phyloP scores from a whole-genome alignment of 2,888 invertebrate genomes.

The Netelia fuscicornis region DNA sequence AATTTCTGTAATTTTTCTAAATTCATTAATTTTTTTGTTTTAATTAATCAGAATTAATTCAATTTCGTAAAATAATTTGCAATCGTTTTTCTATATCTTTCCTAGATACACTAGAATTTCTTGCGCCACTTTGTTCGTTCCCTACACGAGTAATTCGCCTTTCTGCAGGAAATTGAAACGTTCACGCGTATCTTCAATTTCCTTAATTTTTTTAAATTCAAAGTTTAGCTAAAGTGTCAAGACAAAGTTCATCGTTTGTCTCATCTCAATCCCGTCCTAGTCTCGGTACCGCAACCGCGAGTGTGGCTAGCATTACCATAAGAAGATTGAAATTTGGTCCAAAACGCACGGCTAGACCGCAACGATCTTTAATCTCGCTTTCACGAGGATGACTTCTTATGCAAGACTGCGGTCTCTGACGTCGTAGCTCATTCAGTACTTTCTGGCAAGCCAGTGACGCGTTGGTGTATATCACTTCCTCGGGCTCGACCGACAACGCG shows the following conservation, averaged over 20 bases:
- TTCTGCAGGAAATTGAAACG: too few species aligned
- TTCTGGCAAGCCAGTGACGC: slow-evolving; percentile 88
- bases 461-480: slow-evolving; percentile 85
- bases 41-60: not conserved
- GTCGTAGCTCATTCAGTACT: slow-evolving; percentile 86
- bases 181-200: not conserved
- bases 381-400: slow-evolving; percentile 92
- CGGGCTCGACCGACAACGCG: slow-evolving; percentile 83
- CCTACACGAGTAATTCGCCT: not conserved
- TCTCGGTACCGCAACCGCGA: slow-evolving; percentile 43
- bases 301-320: slow-evolving; percentile 44
- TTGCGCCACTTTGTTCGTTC: not conserved
- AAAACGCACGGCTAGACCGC: slow-evolving; percentile 77
- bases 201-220: not conserved
- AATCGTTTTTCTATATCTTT: not conserved
- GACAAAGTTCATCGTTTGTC: slow-evolving; percentile 12
- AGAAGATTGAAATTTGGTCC: slow-evolving; percentile 72
- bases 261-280: slow-evolving; percentile 55
- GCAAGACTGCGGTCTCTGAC: slow-evolving; percentile 90
- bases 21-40: not conserved
- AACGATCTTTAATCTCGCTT: slow-evolving; percentile 85
- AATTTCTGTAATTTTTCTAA: not conserved
- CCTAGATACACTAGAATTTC: not conserved
- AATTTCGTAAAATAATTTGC: not conserved
- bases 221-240: slow-evolving; percentile 43